These are phyloP conservation scores for Hyposoter didymator DNA, from an alignment of 2,888 invertebrate genomes.

Conservation along the genomic window DNA sequence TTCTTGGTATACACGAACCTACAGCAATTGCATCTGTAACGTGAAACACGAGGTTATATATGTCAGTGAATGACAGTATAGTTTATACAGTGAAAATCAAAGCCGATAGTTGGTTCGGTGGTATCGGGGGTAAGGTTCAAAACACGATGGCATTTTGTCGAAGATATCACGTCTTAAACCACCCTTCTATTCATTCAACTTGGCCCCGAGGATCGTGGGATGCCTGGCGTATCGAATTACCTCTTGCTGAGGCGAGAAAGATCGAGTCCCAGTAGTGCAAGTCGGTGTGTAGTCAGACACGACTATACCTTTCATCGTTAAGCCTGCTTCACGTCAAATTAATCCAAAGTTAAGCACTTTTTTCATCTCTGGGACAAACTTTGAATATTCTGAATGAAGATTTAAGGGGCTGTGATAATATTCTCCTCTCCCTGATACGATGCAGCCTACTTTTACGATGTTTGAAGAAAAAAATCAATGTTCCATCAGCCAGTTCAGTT, in stretches of 20 bases:
- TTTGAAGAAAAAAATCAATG: not conserved
- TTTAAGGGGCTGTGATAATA: not conserved
- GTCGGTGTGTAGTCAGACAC: conserved; percentile 4
- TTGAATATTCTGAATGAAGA: not conserved
- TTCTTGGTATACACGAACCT: conserved; percentile 28
- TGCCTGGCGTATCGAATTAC: conserved; percentile 12
- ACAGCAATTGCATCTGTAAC: conserved; percentile 42
- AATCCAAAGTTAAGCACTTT: not conserved
- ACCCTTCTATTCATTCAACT: conserved; percentile 73
- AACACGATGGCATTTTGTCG: conserved; percentile 15
- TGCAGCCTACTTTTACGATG: not conserved
- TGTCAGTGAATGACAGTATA: not conserved
- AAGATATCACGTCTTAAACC: conserved; percentile 67
- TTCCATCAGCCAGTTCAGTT: not conserved
- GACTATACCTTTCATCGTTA: not conserved
- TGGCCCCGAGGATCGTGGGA: conserved; percentile 34
- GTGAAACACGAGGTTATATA: not conserved
- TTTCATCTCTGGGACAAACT: not conserved
- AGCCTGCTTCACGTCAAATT: not conserved
- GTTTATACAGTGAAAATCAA: conserved; percentile 40
- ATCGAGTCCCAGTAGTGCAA: conserved; percentile 12
- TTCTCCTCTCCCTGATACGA: not conserved
- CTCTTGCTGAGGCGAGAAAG: not conserved
- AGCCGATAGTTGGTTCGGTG: conserved; percentile 10
- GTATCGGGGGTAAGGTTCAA: not conserved